phyloP scores from a whole-genome alignment of 2,113 vertebrate genomes.

The Paramormyrops kingsleyae region DNA sequence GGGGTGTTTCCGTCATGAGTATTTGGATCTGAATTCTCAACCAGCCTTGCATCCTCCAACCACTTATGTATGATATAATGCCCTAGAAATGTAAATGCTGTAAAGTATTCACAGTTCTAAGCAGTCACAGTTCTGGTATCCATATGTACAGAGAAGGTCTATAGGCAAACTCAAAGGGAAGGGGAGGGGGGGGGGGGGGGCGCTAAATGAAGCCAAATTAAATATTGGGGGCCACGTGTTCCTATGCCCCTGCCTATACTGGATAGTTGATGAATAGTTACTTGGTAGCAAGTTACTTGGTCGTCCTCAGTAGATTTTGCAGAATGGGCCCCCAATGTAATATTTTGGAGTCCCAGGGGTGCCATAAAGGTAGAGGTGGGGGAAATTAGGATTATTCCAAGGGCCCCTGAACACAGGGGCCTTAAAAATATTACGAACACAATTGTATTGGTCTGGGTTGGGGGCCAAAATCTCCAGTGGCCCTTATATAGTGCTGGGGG shows the following conservation, averaged over 20 bases:
- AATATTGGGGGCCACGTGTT: not conserved
- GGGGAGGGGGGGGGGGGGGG: no score
- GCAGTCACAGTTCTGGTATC: not conserved
- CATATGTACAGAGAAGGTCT: not conserved
- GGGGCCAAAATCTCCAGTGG: not conserved
- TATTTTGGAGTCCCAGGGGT: not conserved
- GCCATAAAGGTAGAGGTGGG: not conserved
- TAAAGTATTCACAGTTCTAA: not conserved
- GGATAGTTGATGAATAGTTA: not conserved
- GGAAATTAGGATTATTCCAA: not conserved
- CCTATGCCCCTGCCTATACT: not conserved
- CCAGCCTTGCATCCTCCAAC: not conserved
- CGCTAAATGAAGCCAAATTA: not conserved
- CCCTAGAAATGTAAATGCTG: not conserved
- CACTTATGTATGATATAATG: not conserved
- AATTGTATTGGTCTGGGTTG: not conserved
- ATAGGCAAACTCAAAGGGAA: not conserved
- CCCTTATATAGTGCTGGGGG: not conserved
- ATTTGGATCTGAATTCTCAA: not conserved
- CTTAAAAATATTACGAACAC: not conserved
- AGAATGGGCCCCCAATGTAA: not conserved
- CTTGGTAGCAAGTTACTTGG: not conserved
- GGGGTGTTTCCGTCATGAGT: not conserved
- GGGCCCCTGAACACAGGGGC: not conserved
- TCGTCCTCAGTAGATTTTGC: not conserved